Percentiles rank a stretch among this genome's conserved stretches.
Evolutionary conservation across 2,888 invertebrate species (phyloP).

Genomic region (Caenorhabditis sp.): DNA sequence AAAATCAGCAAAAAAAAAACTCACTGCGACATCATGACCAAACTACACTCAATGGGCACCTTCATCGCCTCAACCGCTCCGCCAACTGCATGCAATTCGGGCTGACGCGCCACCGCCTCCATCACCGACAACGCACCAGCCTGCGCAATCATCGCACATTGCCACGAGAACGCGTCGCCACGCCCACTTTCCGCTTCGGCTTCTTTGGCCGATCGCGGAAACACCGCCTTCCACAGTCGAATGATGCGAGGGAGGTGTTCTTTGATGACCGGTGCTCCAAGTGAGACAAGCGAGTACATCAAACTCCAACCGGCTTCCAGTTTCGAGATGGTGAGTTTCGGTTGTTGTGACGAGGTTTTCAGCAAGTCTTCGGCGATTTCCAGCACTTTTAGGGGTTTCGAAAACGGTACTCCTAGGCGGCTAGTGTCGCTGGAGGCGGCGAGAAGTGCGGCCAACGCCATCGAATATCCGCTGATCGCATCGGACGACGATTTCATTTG

Average conservation of each 20-base stretch:
- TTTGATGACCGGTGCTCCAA: conserved; percentile 76
- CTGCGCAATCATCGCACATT: conserved; percentile 88
- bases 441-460: conserved; percentile 89
- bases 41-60: conserved; percentile 49
- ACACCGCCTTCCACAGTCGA: conserved; percentile 94
- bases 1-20: too few species aligned
- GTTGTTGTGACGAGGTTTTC: conserved; percentile 94
- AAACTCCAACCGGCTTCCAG: conserved; percentile 97
- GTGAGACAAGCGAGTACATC: conserved; percentile 93
- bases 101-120: conserved; percentile 47
- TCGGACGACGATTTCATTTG: conserved; percentile 84
- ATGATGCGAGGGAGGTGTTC: conserved; percentile 87
- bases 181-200: conserved; percentile 87
- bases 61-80: conserved; percentile 46
- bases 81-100: conserved; percentile 37
- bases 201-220: conserved; percentile 93
- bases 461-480: conserved; percentile 82
- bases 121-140: conserved; percentile 87
- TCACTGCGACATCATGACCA: conserved; percentile 52
- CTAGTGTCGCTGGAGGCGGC: conserved; percentile 82
- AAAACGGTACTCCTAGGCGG: conserved; percentile 92
- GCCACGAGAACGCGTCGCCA: conserved; percentile 92
- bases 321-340: conserved; percentile 88
- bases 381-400: conserved; percentile 85
- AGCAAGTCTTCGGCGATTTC: conserved; percentile 94